Base-by-base conservation (phyloP, 2,888 invertebrate species). In the Coenonympha glycerion region DNA sequence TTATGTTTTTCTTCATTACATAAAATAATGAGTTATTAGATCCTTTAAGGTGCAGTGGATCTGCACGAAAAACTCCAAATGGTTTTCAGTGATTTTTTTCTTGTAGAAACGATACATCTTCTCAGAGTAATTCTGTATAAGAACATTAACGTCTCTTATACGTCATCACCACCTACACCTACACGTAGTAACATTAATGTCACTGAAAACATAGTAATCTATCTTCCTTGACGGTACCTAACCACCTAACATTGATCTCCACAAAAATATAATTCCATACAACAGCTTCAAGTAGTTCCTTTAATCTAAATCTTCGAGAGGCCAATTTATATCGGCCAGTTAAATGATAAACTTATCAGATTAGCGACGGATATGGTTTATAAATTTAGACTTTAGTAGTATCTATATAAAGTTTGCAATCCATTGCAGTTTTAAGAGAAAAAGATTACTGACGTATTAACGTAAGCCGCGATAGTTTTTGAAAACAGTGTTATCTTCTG, bases 291-390 rank as follows among this genome's bases (percentile, higher is more conserved):
- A n/a, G n/a, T 5, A 6, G 30, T 49, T 40, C 26, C 19, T 16
- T 30, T 22, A 19, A 31, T 18, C 5, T 3, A 16, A 34, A 37
- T 37, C 33, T 39, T 39, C 44, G 24, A 11, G 19, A 48, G 53
- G 22, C 58, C 56, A 51, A 34, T 22, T 24, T 57, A 52, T 33
- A 49, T 15, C 59, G 58, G 59, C 19, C 39, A 31, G 16, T 36
- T 45, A 30, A 39, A 47, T 39, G 52, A 54, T 50, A 56, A 15
- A 36, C 55, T 57, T 63, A 63, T 62, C 60, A 52, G 57, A 62
- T 60, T 59, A 60, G 51, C 55, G 53, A 18, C 26, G 36, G n/a
- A n/a, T n/a, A 40, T 9, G 6, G 6, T 1, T 8, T 1, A 47
- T 46, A 11, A 57, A 33, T 36, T 56, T 53, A 9, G 21, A 49